A percentile compares a stretch with the other conserved stretches of the same genome.
Evolutionary conservation across 1,140 invertebrate species (phyloP).

Genomic region (Aphelenchoides fujianensis): DNA sequence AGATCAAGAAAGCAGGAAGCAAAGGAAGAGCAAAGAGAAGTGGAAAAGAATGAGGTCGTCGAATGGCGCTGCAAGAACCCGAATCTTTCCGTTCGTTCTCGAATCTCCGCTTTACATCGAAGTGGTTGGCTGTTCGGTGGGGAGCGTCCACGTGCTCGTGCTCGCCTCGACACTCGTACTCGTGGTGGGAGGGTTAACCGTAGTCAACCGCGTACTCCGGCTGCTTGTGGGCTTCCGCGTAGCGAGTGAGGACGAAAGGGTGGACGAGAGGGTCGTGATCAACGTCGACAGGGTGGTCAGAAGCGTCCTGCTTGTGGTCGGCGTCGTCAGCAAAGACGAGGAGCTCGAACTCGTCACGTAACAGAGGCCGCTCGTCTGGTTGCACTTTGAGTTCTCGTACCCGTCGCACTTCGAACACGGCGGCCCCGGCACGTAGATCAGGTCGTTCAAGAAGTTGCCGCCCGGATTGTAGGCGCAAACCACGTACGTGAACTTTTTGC

Average conservation of each 20-base stretch:
- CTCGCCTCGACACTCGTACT: too few species aligned
- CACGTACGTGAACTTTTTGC: background rate
- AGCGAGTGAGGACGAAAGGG: background rate
- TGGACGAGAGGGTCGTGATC: background rate
- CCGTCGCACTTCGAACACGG: background rate
- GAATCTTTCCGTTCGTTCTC: too few species aligned
- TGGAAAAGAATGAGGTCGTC: too few species aligned
- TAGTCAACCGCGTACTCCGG: too few species aligned
- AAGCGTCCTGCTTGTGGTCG: background rate
- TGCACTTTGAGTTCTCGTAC: slow-evolving; percentile 1
- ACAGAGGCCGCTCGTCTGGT: background rate
- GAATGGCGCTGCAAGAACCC: too few species aligned
- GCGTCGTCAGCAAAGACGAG: background rate
- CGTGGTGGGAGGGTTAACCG: too few species aligned
- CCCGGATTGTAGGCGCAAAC: slow-evolving; percentile 12
- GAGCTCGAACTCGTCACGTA: background rate
- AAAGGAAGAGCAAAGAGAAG: too few species aligned
- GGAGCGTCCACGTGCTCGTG: too few species aligned
- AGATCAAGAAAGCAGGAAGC: too few species aligned
- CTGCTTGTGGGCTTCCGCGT: too few species aligned
- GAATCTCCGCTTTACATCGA: too few species aligned
- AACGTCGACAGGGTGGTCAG: background rate
- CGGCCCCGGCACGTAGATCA: background rate
- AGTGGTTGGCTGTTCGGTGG: too few species aligned
- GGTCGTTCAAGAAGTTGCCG: background rate